Evolutionary conservation across 1,140 invertebrate species (phyloP).

Genomic region (Meloidogyne chitwoodi): DNA sequence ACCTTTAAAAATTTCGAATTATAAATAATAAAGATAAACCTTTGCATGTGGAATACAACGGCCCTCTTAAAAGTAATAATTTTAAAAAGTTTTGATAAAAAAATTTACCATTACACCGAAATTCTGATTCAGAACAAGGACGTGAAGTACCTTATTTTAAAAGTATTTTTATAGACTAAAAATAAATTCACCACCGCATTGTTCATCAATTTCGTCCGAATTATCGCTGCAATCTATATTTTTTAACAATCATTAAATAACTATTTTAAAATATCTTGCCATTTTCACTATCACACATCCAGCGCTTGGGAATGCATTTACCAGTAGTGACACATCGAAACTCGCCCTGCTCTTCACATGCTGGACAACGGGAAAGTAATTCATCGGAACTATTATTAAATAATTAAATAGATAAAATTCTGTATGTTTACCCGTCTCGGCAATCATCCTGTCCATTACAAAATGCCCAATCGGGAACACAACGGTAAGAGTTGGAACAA

Average conservation of each 20-base stretch:
- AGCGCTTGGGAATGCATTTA: slow-evolving; percentile 84
- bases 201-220: slow-evolving; percentile 50
- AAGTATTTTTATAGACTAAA: background rate
- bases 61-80: slow-evolving; percentile 65
- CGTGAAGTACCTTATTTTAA: slow-evolving; percentile 49
- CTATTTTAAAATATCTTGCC: background rate
- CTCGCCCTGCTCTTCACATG: slow-evolving; percentile 55
- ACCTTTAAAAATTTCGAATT: slow-evolving; percentile 6
- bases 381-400: slow-evolving; percentile 45
- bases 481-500: slow-evolving; percentile 50
- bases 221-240: slow-evolving; percentile 50
- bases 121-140: slow-evolving; percentile 69
- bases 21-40: slow-evolving; percentile 20
- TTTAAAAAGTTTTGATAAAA: background rate
- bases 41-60: slow-evolving; percentile 78
- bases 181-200: slow-evolving; percentile 26
- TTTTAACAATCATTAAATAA: background rate
- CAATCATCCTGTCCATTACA: slow-evolving; percentile 60
- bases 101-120: slow-evolving; percentile 75
- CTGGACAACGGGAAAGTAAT: slow-evolving; percentile 34
- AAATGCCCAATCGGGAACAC: slow-evolving; percentile 60
- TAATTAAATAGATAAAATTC: background rate
- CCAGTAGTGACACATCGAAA: slow-evolving; percentile 67
- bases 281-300: slow-evolving; percentile 76
- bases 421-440: slow-evolving; percentile 36